Evolutionary conservation across 2,113 vertebrate species (phyloP), one percentile per base, ranked within the genome.

Genomic region (Hippolais icterina): DNA sequence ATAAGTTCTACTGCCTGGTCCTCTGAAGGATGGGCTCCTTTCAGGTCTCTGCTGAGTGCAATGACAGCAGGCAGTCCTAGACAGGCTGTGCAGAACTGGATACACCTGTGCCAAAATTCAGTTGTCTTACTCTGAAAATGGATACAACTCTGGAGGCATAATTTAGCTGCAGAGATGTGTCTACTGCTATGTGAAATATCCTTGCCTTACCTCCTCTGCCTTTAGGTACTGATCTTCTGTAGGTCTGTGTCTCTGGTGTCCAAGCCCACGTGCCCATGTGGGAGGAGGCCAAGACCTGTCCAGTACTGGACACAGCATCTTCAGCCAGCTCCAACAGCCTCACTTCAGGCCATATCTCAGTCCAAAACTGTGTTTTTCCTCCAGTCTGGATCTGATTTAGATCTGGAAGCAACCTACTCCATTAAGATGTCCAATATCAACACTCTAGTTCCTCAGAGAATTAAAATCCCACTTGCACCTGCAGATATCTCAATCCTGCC

Each of bases 181-280:
- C 28, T 57, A 27, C 69, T 27, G 15, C 23, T 49, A 1, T 16
- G 14, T 59, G 52, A 54, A 88, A 53, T 13, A 24, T 16, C 37
- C 23, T 65, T 63, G 11, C n/a, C 33, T 21, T 50, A 37, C 13
- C 10, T 61, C 24, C n/a, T 53, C 49, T 94, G 22, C 28, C 20
- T 44, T 44, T 41, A 65, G n/a, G 14, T 44, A 6, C 6, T 22
- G 44, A 10, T 13, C 4, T 60, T 15, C 33, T 64, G 13, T 5
- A 72, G 29, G 37, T 57, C 41, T 12, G 0, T 20, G 11, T 46
- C 9, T 46, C 24, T 0, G 0, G 12, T 33, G 21, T 12, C 33
- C 41, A 4, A 41, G 28, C 4, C 13, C 28, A 37, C n/a, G 8
- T 46, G 8, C 5, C 21, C 6, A 3, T 50, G 25, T 52, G 6